Conservation (phyloP, 2,113 vertebrate species). For the Tetraodon nigroviridis region DNA sequence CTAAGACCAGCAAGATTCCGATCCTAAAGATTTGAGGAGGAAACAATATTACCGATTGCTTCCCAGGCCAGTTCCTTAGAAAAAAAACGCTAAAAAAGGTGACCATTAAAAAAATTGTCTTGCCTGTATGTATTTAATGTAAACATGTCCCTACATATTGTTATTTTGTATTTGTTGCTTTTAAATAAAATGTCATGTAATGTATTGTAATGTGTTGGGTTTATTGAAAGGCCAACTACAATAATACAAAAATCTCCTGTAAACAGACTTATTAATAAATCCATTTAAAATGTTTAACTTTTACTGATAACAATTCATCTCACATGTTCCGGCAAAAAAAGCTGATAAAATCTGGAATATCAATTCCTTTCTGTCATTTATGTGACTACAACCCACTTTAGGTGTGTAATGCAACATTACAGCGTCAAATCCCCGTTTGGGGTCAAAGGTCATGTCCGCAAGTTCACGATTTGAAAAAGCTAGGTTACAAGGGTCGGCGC, state of each 20-base stretch:
- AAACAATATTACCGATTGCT: conserved; percentile 48
- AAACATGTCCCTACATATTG: conserved; percentile 67
- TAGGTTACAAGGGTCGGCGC: conserved; percentile 1
- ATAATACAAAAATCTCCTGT: background rate
- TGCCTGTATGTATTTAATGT: conserved; percentile 70
- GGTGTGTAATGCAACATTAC: background rate
- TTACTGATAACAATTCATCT: background rate
- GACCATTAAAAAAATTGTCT: conserved; percentile 61
- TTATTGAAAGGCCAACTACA: conserved; percentile 37
- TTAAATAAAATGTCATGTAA: conserved; percentile 77
- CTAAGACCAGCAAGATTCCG: conserved; percentile 55
- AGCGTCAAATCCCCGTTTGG: background rate
- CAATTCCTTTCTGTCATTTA: conserved; percentile 8
- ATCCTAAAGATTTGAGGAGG: conserved; percentile 45
- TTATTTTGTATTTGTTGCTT: conserved; percentile 79
- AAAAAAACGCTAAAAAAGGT: conserved; percentile 29
- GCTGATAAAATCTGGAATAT: conserved; percentile 14
- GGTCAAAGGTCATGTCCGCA: background rate
- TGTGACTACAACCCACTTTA: background rate
- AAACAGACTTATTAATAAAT: conserved; percentile 13
- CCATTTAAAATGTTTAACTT: conserved; percentile 2
- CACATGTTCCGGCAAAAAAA: conserved; percentile 7
- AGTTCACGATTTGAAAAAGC: background rate
- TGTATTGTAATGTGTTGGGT: conserved; percentile 58
- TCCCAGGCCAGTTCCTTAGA: conserved; percentile 46